These are phyloP conservation scores for Drosophila imparisetae DNA, from an alignment of 2,888 invertebrate species.

Conservation along the genomic window DNA sequence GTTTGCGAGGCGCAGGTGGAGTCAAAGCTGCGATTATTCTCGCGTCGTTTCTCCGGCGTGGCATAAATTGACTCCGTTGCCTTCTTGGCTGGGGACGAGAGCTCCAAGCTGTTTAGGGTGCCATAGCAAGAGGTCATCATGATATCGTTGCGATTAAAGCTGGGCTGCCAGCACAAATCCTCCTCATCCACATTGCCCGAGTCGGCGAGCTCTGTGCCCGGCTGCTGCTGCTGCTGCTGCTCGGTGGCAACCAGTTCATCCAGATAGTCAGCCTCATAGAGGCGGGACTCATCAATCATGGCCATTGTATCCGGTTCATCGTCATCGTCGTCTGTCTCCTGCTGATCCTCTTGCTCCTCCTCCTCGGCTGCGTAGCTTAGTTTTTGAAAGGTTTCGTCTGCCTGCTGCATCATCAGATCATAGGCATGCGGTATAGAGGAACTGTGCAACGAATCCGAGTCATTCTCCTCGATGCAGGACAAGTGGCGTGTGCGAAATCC, in stretches of 20 bases:
- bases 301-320: constrained; percentile 74
- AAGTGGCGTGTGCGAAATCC: constrained; percentile 84
- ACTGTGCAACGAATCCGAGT: constrained; percentile 83
- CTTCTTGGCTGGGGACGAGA: constrained; percentile 47
- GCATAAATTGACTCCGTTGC: constrained; percentile 74
- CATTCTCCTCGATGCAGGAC: constrained; percentile 84
- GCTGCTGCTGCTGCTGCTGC: constrained; percentile 16
- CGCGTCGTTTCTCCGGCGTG: constrained; percentile 82
- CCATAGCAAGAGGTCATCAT: constrained; percentile 85
- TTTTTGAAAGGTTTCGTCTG: constrained; percentile 82
- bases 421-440: constrained; percentile 82
- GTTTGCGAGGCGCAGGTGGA: constrained; percentile 82
- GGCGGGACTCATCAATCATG: constrained; percentile 83
- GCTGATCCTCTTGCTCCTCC: constrained; percentile 13
- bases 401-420: constrained; percentile 83
- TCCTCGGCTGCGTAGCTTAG: constrained; percentile 50
- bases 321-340: constrained; percentile 32
- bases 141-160: constrained; percentile 78
- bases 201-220: constrained; percentile 44
- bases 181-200: constrained; percentile 70
- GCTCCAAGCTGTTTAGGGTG: constrained; percentile 79
- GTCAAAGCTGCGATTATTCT: constrained; percentile 81
- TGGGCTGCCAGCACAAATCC: constrained; percentile 69
- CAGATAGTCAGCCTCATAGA: constrained; percentile 81
- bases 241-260: constrained; percentile 79